Base-by-base conservation (phyloP, 2,797 vertebrate genomes). In the Girardinus metallicus region DNA sequence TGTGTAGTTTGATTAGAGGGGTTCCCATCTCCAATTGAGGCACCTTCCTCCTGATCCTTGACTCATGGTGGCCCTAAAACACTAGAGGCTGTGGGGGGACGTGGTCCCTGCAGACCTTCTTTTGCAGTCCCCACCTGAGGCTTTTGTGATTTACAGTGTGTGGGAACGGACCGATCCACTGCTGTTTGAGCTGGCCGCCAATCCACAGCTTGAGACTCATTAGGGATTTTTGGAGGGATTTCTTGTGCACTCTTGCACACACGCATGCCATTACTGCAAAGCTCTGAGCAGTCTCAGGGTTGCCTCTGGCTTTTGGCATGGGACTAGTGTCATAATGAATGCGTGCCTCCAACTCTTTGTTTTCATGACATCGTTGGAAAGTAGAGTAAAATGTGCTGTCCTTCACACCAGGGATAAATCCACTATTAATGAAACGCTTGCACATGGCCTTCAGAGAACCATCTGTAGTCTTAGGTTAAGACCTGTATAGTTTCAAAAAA, bases 91-190 rank as follows among this genome's bases (percentile, higher is more conserved):
- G 80, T n/a, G 76, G 88, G 89, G 88, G 71, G 55, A 77, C 64
- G 80, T 76, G 90, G 80, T 81, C 91, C 85, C 91, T 60, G 83
- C 86, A 76, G 89, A 82, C 86, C 84, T 80, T 89, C 86, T 85
- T 53, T 79, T 88, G 79, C 78, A 80, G 88, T 87, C 90, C 88
- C 91, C 91, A 87, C 84, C 90, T 88, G 88, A 93, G 87, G 93
- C 93, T 93, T 89, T 88, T 84, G 87, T 95, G 95, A 96, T 96
- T 96, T 96, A 96, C 93, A 82, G 94, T 60, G 94, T 96, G 95
- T 92, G 90, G 86, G 89, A 88, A 81, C 79, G 86, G 92, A 94
- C 92, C 94, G 91, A 96, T 96, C 93, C 91, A 90, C 90, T 81
- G 91, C 93, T 87, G 88, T 93, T 90, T 89, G 90, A 93, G 90